These are phyloP conservation scores for Carterocephalus palaemon DNA, from an alignment of 2,888 invertebrate genomes.

Conservation along the genomic window DNA sequence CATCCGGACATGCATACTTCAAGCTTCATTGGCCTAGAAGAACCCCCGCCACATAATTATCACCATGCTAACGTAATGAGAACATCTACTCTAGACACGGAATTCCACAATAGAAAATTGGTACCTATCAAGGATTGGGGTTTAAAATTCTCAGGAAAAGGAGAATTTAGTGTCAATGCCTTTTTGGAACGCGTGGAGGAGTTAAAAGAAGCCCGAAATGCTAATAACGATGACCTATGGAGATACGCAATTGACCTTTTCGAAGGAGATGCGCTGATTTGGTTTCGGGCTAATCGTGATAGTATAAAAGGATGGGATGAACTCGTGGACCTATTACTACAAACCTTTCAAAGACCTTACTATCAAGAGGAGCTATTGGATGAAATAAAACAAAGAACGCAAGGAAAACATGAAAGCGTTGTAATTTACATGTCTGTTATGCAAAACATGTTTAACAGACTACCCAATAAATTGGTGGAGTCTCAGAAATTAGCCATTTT, in stretches of 20 bases:
- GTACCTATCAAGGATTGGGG: slow-evolving; percentile 2
- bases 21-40: too few relatives aligned
- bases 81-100: too few relatives aligned
- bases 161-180: slow-evolving; percentile 1
- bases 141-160: neutral
- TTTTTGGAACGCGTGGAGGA: slow-evolving; percentile 11
- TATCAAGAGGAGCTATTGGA: slow-evolving; percentile 14
- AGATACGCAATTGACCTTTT: slow-evolving; percentile 18
- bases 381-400: slow-evolving; percentile 15
- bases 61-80: too few relatives aligned
- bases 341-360: slow-evolving; percentile 9
- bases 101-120: too few relatives aligned
- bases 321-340: neutral
- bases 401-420: slow-evolving; percentile 24
- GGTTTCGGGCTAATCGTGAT: slow-evolving; percentile 10
- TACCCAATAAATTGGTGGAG: slow-evolving; percentile 20
- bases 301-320: neutral
- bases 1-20: too few relatives aligned
- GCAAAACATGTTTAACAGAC: slow-evolving; percentile 27
- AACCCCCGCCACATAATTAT: too few relatives aligned
- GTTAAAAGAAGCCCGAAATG: slow-evolving; percentile 16
- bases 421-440: slow-evolving; percentile 25
- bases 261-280: slow-evolving; percentile 11
- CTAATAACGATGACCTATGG: slow-evolving; percentile 14
- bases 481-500: slow-evolving; percentile 15